Evolutionary conservation across 2,888 invertebrate species (phyloP), one percentile per base, ranked within the genome.

Genomic region (Gibbula magus): DNA sequence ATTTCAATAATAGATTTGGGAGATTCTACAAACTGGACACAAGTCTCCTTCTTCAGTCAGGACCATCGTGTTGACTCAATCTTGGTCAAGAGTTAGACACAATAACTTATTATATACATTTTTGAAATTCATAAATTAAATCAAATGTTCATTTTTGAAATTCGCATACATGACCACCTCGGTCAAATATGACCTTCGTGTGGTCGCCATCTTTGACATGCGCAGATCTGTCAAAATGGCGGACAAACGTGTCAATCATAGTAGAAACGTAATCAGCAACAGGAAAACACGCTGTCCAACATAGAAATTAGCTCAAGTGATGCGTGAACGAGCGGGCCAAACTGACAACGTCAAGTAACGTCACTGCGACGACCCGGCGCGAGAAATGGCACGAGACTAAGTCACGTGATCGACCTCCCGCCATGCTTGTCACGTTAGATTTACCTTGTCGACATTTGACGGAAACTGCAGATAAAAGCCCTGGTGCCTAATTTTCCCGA

Each of bases 261-360:
- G 32, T 35, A 25, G 35, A 29, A 75, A 29, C 32, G 32, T 54
- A 75, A 75, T 75, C 75, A 75, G 75, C 53, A 39, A 35, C 53
- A 52, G 75, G 75, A 75, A 75, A 54, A 54, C 75, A 8, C 75
- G 75, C 52, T 35, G 75, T 75, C 75, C 53, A 35, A 35, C 75
- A 54, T 39, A 25, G 32, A 52, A 75, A 75, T 75, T 75, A n/a
- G 29, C n/a, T 75, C 53, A 54, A 54, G 75, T 54, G 75, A 75
- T 54, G 75, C 75, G 53, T 52, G 54, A 75, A 75, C 53, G 45
- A 53, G 54, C 75, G 75, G 75, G 29, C 35, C 8, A 20, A 54
- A 32, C 53, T 75, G 75, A 75, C 75, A 75, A 75, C 54, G 75
- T 54, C 75, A 75, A 75, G 75, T 39, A 53, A 35, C 75, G 75